phyloP scores from a whole-genome alignment of 2,888 invertebrate genomes.

The Archaeoteleia sp. region DNA sequence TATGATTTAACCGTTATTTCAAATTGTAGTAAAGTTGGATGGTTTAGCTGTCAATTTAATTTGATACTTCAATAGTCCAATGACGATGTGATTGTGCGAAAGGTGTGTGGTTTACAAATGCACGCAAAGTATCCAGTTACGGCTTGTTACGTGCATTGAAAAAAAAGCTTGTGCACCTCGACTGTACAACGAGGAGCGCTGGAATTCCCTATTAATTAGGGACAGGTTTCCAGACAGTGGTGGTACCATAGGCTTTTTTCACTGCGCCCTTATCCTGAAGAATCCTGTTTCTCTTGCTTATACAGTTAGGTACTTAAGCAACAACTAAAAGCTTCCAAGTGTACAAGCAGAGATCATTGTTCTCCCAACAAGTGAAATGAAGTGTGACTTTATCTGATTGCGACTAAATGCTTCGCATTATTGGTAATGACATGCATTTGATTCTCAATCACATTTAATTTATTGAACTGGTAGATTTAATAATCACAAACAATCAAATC shows the following conservation, averaged over 20 bases:
- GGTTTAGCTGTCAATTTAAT: conserved; percentile 2
- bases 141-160: conserved; percentile 65
- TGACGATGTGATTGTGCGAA: conserved; percentile 6
- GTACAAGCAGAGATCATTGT: conserved; percentile 50
- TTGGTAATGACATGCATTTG: conserved; percentile 4
- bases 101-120: conserved; percentile 64
- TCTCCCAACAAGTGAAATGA: conserved; percentile 35
- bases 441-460: not conserved
- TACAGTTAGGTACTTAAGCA: conserved; percentile 65
- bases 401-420: conserved; percentile 39
- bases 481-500: too few relatives aligned
- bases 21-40: conserved; percentile 2
- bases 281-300: conserved; percentile 66
- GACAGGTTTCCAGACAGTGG: conserved; percentile 68
- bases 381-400: conserved; percentile 37
- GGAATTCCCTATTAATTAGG: conserved; percentile 74
- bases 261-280: conserved; percentile 55
- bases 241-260: conserved; percentile 52
- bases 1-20: too few relatives aligned
- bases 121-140: conserved; percentile 67
- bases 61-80: conserved; percentile 12
- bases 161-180: conserved; percentile 63
- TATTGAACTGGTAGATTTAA: not conserved
- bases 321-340: conserved; percentile 44
- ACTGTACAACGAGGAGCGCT: conserved; percentile 46